Evolutionary conservation across 2,888 invertebrate genomes (phyloP), one percentile per base, ranked within the genome.

Genomic region (Eledona agricola): DNA sequence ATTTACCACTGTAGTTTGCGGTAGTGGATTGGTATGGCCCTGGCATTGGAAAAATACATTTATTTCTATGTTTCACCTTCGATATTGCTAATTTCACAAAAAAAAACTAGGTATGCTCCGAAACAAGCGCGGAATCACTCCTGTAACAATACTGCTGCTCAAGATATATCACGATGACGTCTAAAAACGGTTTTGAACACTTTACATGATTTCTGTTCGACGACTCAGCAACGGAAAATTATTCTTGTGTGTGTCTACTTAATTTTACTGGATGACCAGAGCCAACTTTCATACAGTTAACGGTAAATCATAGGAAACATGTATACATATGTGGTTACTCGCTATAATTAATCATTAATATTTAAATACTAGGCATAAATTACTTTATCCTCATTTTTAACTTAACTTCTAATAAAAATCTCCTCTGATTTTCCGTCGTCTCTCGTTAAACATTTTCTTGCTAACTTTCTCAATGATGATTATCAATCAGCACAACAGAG

Each of bases 291-390:
- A 49, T 70, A 71, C 67, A 69, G 63, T 66, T 65, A 70, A 65
- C 60, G 64, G 65, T 62, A 71, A 73, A 71, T 67, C 60, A 70
- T 72, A 72, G 71, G 71, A 73, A 73, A 72, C 73, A 73, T 72
- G 72, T 73, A 72, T 72, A 72, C 71, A 72, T 71, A 64, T 68
- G 61, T 70, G 68, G 66, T 72, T 72, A 71, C 67, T 70, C 61
- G 62, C 70, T 72, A 72, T 72, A 65, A 66, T 72, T 72, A 72
- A 64, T 72, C 66, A 69, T 66, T 72, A 70, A 67, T 64, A 57
- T 52, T 49, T 75, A 73, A 71, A 75, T 72, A 73, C 74, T 74
- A 73, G 70, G 63, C 70, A 73, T 73, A 73, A 74, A 72, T 74
- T 73, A 72, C 70, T 71, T 69, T 64, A 69, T 70, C 64, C 45